Evolutionary conservation across 2,113 vertebrate genomes (phyloP), one percentile per base, ranked within the genome.

Genomic region (Nyctibius bracteatus): DNA sequence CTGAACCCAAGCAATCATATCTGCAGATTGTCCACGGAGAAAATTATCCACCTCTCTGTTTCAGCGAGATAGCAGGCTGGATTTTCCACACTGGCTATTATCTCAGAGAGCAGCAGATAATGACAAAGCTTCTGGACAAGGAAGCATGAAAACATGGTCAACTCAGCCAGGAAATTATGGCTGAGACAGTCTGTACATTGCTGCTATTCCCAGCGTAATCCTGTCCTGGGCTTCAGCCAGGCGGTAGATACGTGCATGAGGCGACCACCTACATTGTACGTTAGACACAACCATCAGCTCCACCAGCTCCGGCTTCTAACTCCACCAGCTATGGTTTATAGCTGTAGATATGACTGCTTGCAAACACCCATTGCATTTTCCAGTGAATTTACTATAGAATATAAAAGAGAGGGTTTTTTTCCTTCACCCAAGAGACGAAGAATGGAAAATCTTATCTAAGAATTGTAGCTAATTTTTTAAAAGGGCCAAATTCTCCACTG

Each of bases 81-180:
- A 96, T 95, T 97, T 97, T 97, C 96, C 96, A 96, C 83, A 91
- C 88, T 81, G 84, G 49, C 73, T 79, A 91, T 93, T 97, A 96
- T 97, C 96, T 92, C 70, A 41, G 77, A 87, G 78, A 94, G 84
- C 90, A 94, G 96, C 57, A 96, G 96, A 96, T 95, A 96, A 96
- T 91, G 92, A 92, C 92, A 95, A 95, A 93, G 94, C 95, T 96
- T 79, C 92, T 96, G 96, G 92, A 94, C 81, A 92, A 94, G 90
- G 77, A 75, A 94, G 88, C 91, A 80, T 62, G 84, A 95, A 94
- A 96, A 94, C 81, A 92, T 1, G 0, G 81, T 87, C 88, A 92
- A 75, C 17, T 54, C 86, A 82, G 94, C 96, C 96, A 97, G 96
- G 96, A 97, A 95, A 97, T 89, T 79, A 96, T 94, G 92, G 95